Evolutionary conservation across 2,113 vertebrate species (phyloP).

Genomic region (Saimiri boliviensis): DNA sequence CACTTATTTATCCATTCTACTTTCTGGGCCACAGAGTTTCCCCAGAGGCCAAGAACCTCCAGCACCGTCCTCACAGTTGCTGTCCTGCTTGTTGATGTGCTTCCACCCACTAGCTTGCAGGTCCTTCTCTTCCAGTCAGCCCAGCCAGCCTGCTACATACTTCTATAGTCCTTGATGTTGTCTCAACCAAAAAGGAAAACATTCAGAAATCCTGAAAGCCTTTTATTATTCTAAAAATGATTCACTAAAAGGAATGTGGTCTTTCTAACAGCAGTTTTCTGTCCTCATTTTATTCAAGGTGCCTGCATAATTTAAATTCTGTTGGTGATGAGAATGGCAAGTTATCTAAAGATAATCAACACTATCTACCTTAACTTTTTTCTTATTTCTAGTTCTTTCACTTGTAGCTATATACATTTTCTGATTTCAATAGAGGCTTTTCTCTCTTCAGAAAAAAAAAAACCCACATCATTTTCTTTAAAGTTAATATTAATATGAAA

Average conservation of each 20-base stretch:
- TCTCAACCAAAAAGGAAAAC: neutral
- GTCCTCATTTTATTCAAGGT: conserved; percentile 27
- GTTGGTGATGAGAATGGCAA: neutral
- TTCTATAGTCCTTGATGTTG: neutral
- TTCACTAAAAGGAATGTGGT: neutral
- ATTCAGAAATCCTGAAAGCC: neutral
- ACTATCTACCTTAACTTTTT: conserved; percentile 23
- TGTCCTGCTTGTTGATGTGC: neutral
- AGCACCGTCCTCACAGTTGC: neutral
- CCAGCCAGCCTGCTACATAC: neutral
- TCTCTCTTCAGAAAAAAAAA: conserved; percentile 7
- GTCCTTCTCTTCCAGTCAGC: neutral
- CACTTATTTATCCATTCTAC: neutral
- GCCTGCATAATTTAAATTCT: neutral
- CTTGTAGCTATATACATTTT: neutral
- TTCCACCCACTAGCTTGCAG: neutral
- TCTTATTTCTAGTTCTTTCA: conserved; percentile 38
- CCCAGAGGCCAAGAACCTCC: neutral
- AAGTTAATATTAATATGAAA: conserved; percentile 55
- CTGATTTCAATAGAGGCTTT: conserved; percentile 28
- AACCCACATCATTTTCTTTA: conserved; percentile 18
- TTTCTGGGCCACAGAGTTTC: neutral
- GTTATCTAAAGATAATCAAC: conserved; percentile 27
- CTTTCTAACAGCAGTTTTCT: neutral
- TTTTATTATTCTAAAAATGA: neutral